Evolutionary conservation across 2,113 vertebrate genomes (phyloP).

Genomic region (Sitta europaea): DNA sequence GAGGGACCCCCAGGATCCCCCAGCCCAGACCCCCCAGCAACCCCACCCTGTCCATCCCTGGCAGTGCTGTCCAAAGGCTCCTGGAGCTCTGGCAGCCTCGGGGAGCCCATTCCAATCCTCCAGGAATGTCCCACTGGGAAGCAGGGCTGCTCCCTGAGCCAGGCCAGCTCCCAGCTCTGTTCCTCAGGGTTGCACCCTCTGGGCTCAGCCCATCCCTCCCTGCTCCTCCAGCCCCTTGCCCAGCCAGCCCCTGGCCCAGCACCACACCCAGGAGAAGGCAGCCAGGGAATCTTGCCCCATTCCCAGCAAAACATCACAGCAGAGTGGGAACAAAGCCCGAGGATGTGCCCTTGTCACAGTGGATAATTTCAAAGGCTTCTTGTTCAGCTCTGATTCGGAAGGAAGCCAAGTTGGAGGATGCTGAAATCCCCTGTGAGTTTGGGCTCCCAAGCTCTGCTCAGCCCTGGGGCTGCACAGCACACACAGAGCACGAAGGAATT

Average conservation of each 20-base stretch:
- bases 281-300: not conserved
- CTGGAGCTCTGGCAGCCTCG: not conserved
- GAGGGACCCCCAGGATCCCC: not conserved
- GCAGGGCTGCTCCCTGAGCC: not conserved
- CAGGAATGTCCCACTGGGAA: not conserved
- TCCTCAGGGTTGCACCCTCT: not conserved
- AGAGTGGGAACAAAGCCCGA: not conserved
- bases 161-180: not conserved
- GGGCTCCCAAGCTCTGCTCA: not conserved
- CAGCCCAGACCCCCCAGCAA: accelerated
- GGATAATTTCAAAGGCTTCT: not conserved
- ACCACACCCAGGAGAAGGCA: not conserved
- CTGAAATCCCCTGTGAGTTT: not conserved
- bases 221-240: not conserved
- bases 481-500: accelerated
- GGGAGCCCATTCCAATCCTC: not conserved
- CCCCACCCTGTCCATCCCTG: not conserved
- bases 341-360: not conserved
- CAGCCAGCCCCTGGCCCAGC: not conserved
- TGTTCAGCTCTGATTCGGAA: not conserved
- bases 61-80: accelerated
- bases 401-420: not conserved
- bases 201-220: not conserved
- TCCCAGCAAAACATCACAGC: not conserved
- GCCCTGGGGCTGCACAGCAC: not conserved